Evolutionary conservation across 2,888 invertebrate genomes (phyloP), one percentile per base, ranked within the genome.

Genomic region (Xanthorhoe designata): DNA sequence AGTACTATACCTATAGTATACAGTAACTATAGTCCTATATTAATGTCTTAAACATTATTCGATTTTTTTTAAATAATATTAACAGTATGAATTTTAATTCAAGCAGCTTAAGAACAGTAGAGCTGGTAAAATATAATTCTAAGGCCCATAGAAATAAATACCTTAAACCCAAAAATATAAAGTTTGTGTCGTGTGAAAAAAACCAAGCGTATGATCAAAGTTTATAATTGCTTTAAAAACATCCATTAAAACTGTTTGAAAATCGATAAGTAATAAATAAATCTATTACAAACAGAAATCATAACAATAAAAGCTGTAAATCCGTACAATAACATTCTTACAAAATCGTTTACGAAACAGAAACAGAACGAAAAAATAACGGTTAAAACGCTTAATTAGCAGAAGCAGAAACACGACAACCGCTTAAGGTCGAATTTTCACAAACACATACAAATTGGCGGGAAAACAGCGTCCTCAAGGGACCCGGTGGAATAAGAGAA

Each of bases 381-480:
- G 73, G 69, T 68, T 72, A 77, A 75, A 78, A 79, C 72, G 78
- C 69, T 78, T 78, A 78, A 82, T 80, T 80, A 78, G 70, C 74
- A 69, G 77, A 65, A 77, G 77, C 78, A 80, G 75, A 75, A 79
- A 84, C 82, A 82, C 78, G 81, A 82, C 79, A 83, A 79, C 80
- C 73, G 81, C 83, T 86, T 82, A 86, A 86, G 83, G 86, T 85
- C 77, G 83, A 85, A 87, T 87, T 86, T 87, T 86, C 87, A 90
- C 91, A 91, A 91, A 89, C 88, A 90, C 85, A 87, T 85, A 85
- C 87, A 91, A 92, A 92, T 91, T 91, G 91, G 87, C 88, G 83
- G 84, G 86, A 89, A 86, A 84, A 83, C 85, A 82, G 79, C 85
- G 81, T 81, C 81, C 88, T 76, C 81, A 75, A 65, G 84, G 81